These are phyloP conservation scores for Caenorhabditis sulstoni DNA, from an alignment of 2,888 invertebrate species.

Conservation along the genomic window DNA sequence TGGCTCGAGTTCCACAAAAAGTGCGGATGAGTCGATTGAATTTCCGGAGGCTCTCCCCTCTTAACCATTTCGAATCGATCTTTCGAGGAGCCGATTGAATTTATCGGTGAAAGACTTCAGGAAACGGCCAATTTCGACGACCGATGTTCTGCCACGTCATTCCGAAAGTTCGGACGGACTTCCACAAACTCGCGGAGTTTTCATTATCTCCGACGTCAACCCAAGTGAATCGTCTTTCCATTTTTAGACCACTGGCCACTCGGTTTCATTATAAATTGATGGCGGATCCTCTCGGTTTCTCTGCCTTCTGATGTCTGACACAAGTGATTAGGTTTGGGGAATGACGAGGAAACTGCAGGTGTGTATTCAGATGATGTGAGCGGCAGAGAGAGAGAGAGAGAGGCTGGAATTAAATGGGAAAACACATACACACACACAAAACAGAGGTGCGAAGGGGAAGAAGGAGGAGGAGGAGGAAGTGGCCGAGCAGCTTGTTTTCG, in stretches of 20 bases:
- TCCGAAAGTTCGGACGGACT: background rate
- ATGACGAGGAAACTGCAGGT: constrained; percentile 33
- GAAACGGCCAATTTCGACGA: constrained; percentile 33
- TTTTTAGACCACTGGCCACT: background rate
- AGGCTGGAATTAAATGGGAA: constrained; percentile 34
- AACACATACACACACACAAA: background rate
- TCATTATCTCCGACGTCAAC: constrained; percentile 34
- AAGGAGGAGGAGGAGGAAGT: constrained; percentile 2
- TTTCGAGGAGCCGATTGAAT: constrained; percentile 42
- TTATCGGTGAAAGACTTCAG: constrained; percentile 52
- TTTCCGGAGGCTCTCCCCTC: constrained; percentile 22
- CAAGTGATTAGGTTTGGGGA: constrained; percentile 21
- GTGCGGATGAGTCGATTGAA: constrained; percentile 55
- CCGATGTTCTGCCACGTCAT: constrained; percentile 50
- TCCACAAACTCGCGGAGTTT: background rate
- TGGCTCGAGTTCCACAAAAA: constrained; percentile 38
- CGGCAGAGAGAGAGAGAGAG: constrained; percentile 9
- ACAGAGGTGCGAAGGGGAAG: constrained; percentile 16
- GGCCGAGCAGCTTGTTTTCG: constrained; percentile 16
- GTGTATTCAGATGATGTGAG: constrained; percentile 24
- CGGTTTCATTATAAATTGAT: constrained; percentile 26
- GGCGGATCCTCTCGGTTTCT: background rate
- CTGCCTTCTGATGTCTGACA: constrained; percentile 4
- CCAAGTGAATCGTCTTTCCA: background rate
- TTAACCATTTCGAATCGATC: constrained; percentile 25